Percentiles rank a stretch among this genome's conserved stretches.
Evolutionary conservation across 1,140 invertebrate genomes (phyloP).

Genomic region (Ceratosolen solmsi): DNA sequence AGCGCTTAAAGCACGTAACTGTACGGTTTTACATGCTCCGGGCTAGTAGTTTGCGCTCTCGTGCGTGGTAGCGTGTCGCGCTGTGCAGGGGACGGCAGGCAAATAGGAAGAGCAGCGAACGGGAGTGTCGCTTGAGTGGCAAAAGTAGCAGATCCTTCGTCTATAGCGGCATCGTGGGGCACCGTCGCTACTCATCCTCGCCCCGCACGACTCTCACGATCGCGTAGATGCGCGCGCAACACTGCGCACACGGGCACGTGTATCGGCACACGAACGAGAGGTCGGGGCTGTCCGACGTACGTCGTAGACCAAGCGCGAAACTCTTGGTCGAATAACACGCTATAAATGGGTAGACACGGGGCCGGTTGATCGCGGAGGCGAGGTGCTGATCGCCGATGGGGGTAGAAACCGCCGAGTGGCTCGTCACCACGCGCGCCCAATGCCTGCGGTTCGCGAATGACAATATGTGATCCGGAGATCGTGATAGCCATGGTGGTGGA

Average conservation of each 20-base stretch:
- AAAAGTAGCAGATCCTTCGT: too few relatives aligned
- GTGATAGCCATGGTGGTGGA: background rate
- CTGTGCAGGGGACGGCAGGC: too few relatives aligned
- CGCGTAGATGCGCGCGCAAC: background rate
- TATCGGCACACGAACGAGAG: conserved; percentile 7
- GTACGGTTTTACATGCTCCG: conserved; percentile 4
- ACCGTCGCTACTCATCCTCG: background rate
- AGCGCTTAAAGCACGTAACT: background rate
- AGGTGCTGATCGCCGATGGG: background rate
- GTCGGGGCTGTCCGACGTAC: background rate
- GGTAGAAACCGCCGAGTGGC: background rate
- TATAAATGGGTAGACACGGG: background rate
- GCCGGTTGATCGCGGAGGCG: background rate
- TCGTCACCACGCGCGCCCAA: too few relatives aligned
- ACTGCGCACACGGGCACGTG: background rate
- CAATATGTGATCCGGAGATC: background rate
- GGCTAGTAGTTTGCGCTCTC: background rate
- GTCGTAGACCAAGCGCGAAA: too few relatives aligned
- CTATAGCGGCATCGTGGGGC: background rate
- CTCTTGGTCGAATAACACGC: background rate
- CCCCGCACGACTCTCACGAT: background rate
- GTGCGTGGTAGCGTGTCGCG: background rate
- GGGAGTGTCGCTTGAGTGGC: too few relatives aligned
- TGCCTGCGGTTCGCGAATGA: background rate
- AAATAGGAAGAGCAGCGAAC: too few relatives aligned